These are phyloP conservation scores for Amblyteles armatorius DNA, from an alignment of 2,888 invertebrate species.

Conservation along the genomic window DNA sequence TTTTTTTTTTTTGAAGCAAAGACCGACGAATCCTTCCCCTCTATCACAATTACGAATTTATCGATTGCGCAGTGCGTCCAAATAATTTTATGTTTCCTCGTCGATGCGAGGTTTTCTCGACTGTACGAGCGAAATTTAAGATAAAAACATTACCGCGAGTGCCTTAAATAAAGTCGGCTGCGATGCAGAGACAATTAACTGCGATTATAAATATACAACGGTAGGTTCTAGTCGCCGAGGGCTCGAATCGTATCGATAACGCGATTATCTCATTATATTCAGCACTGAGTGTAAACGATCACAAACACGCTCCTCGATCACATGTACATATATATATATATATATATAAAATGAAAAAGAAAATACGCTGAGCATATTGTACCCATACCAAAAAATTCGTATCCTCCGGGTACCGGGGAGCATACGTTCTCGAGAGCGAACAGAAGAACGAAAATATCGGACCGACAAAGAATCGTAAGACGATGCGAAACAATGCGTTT, in stretches of 20 bases:
- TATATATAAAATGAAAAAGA: background rate
- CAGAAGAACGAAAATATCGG: constrained; percentile 25
- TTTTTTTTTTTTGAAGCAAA: constrained; percentile 7
- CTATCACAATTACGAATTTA: background rate
- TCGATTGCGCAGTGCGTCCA: background rate
- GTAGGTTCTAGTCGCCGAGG: constrained; percentile 19
- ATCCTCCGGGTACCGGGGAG: constrained; percentile 62
- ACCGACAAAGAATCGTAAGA: constrained; percentile 72
- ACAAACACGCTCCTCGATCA: background rate
- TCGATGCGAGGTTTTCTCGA: background rate
- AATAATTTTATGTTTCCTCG: background rate
- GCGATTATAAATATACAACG: constrained; percentile 6
- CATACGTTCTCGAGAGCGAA: background rate
- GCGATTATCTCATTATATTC: background rate
- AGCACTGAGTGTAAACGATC: background rate
- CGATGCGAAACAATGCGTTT: constrained; percentile 65
- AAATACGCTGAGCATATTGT: constrained; percentile 53
- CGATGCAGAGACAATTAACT: background rate
- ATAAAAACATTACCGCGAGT: constrained; percentile 31
- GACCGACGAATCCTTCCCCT: background rate
- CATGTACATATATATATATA: background rate
- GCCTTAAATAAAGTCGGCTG: constrained; percentile 29
- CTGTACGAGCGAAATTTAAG: background rate
- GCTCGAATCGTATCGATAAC: background rate
- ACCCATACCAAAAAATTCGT: constrained; percentile 74